Evolutionary conservation across 2,888 invertebrate genomes (phyloP).

Genomic region (Ischnus inquisitorius): DNA sequence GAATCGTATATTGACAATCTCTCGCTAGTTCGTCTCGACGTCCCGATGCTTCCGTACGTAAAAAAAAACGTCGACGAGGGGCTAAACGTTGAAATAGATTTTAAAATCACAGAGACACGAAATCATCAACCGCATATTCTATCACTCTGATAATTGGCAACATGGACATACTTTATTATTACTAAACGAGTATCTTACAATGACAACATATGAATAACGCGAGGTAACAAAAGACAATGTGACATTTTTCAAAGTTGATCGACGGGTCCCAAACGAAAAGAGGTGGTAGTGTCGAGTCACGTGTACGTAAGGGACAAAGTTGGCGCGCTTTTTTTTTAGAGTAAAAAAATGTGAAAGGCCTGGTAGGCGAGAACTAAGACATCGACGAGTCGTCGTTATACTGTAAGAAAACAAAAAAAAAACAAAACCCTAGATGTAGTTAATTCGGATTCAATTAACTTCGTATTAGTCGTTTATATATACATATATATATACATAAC

Average conservation of each 20-base stretch:
- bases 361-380: conserved; percentile 51
- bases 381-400: conserved; percentile 41
- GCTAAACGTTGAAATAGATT: no score
- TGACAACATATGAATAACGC: neutral
- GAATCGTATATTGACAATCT: conserved; percentile 46
- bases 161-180: neutral
- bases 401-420: conserved; percentile 28
- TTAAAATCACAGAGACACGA: neutral
- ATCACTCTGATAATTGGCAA: conserved; percentile 5
- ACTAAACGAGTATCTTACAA: neutral
- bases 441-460: conserved; percentile 53
- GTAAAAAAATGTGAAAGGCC: conserved; percentile 67
- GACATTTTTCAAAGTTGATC: neutral
- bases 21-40: conserved; percentile 32
- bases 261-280: neutral
- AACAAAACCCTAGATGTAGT: conserved; percentile 58
- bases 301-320: neutral
- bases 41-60: conserved; percentile 48
- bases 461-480: conserved; percentile 65
- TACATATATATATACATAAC: conserved; percentile 48
- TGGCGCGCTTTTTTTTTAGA: conserved; percentile 2
- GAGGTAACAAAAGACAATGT: neutral
- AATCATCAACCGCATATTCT: neutral
- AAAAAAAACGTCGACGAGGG: conserved; percentile 21
- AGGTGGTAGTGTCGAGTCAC: neutral